Evolutionary conservation across 2,113 vertebrate species (phyloP).

Genomic region (Accipiter cooperii): DNA sequence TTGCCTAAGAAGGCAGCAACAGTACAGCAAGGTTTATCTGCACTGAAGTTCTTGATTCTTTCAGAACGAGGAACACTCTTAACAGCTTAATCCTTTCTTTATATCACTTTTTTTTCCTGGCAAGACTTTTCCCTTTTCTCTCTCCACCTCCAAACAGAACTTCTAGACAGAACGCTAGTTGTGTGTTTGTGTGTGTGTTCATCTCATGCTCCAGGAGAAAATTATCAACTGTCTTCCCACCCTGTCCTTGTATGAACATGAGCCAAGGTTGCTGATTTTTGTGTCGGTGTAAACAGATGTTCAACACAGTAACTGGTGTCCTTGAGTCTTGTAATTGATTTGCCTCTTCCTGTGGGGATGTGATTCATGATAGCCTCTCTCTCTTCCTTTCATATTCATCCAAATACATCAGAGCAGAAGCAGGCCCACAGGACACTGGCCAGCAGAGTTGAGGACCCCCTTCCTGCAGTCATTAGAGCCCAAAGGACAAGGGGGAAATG

Average conservation of each 20-base stretch:
- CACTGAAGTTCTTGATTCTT: background rate
- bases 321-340: conserved; percentile 3
- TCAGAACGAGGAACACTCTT: background rate
- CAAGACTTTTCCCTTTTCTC: background rate
- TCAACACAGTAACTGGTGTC: background rate
- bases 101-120: background rate
- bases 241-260: background rate
- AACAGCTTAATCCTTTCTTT: background rate
- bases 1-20: background rate
- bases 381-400: background rate
- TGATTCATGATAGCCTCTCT: background rate
- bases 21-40: background rate
- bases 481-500: background rate
- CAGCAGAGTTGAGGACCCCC: background rate
- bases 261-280: conserved; percentile 2
- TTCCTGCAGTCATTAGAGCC: background rate
- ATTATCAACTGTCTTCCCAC: background rate
- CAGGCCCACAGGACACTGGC: background rate
- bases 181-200: background rate
- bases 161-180: background rate
- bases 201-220: background rate
- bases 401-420: background rate
- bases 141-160: background rate
- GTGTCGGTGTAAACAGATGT: conserved; percentile 27
- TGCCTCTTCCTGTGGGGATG: conserved; percentile 6